phyloP scores from a whole-genome alignment of 2,888 invertebrate genomes.

The Drosophila suboccidentalis region DNA sequence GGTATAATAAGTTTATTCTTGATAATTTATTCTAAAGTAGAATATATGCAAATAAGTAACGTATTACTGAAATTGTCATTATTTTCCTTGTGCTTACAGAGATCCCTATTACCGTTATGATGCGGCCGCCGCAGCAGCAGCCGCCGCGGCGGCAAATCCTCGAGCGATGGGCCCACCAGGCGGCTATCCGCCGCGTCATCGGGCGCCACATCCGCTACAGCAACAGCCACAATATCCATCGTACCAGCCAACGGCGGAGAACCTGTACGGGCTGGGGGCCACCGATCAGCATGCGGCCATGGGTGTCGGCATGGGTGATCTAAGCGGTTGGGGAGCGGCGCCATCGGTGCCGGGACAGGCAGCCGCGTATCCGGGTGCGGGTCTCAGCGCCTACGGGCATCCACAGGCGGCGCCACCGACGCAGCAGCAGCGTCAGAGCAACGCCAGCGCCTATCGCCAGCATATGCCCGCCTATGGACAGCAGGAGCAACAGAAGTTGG shows the following conservation, averaged over 20 bases:
- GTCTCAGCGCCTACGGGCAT: constrained; percentile 88
- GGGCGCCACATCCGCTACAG: constrained; percentile 88
- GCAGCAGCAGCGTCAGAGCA: constrained; percentile 86
- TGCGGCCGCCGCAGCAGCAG: constrained; percentile 85
- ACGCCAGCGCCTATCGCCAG: constrained; percentile 84
- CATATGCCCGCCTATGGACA: constrained; percentile 86
- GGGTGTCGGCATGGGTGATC: constrained; percentile 88
- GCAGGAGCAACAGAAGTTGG: constrained; percentile 85
- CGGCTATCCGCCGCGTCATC: constrained; percentile 87
- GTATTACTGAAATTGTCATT: neutral
- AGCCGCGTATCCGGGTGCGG: constrained; percentile 88
- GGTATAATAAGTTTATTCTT: no score
- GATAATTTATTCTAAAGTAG: no score
- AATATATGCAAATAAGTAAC: no score
- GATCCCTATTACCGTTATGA: constrained; percentile 87
- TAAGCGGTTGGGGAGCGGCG: constrained; percentile 89
- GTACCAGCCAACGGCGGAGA: constrained; percentile 88
- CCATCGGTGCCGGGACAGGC: constrained; percentile 87
- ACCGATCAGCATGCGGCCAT: constrained; percentile 88
- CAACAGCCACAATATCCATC: constrained; percentile 88
- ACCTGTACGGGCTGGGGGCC: constrained; percentile 89
- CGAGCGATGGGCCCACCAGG: constrained; percentile 88
- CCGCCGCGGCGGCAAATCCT: constrained; percentile 86
- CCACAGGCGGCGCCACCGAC: constrained; percentile 86
- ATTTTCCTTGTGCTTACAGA: constrained; percentile 64